Evolutionary conservation across 2,113 vertebrate genomes (phyloP).

Genomic region (Amphiprion ocellaris): DNA sequence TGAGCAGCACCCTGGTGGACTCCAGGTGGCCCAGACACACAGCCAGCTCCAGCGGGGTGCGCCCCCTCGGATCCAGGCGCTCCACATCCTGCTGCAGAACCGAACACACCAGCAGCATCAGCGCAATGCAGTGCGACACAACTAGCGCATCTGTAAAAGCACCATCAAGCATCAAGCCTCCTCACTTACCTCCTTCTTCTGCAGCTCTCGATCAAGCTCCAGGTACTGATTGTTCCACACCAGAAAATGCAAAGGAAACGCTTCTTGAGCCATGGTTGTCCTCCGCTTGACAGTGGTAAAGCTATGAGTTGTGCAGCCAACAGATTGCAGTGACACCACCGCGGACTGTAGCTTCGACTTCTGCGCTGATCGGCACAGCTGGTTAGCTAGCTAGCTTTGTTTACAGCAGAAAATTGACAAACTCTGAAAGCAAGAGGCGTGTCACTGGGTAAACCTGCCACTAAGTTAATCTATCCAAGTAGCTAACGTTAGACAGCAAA

Average conservation of each 20-base stretch:
- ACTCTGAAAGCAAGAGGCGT: conserved; percentile 10
- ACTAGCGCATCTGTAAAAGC: conserved; percentile 1
- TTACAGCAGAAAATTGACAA: conserved; percentile 7
- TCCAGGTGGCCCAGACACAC: conserved; percentile 94
- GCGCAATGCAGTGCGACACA: conserved; percentile 66
- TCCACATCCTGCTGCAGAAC: conserved; percentile 88
- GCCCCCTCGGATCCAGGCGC: conserved; percentile 90
- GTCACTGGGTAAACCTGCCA: conserved; percentile 12
- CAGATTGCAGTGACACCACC: conserved; percentile 46
- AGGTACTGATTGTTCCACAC: conserved; percentile 93
- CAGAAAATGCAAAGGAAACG: conserved; percentile 90
- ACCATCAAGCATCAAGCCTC: neutral
- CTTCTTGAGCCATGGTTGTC: conserved; percentile 84
- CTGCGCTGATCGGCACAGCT: conserved; percentile 25
- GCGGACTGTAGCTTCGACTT: neutral
- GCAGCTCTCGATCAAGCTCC: conserved; percentile 90
- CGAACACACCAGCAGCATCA: conserved; percentile 48
- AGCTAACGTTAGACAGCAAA: conserved; percentile 4
- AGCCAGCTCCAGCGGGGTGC: conserved; percentile 92
- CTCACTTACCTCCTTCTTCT: conserved; percentile 82
- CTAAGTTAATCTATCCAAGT: neutral
- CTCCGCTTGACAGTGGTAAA: conserved; percentile 10
- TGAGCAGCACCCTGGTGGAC: conserved; percentile 91
- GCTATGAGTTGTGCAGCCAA: conserved; percentile 38
- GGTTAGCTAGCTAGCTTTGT: conserved; percentile 53